These are phyloP conservation scores for Steinernema khuongi DNA, from an alignment of 1,140 invertebrate genomes.

Conservation along the genomic window DNA sequence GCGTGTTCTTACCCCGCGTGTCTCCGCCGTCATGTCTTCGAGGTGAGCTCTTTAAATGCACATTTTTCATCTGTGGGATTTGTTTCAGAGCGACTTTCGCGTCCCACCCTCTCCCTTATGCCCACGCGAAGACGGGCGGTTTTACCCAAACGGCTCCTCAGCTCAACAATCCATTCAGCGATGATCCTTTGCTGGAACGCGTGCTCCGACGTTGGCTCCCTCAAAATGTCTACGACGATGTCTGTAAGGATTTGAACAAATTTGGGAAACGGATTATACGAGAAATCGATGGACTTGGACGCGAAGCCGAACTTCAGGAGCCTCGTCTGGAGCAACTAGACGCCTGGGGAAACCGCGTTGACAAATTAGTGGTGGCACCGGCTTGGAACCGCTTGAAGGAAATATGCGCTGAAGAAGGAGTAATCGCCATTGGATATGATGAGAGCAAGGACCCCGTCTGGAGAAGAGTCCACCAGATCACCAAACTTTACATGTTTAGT, in stretches of 20 bases:
- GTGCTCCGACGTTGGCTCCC: constrained; percentile 25
- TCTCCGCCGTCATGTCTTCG: not conserved
- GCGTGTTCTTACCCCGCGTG: not conserved
- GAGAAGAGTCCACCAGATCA: constrained; percentile 65
- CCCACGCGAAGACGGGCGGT: constrained; percentile 39
- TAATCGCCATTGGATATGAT: constrained; percentile 65
- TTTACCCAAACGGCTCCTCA: constrained; percentile 36
- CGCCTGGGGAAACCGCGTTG: constrained; percentile 65
- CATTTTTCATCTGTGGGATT: not conserved
- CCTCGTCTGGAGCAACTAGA: constrained; percentile 62
- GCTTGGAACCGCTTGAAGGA: constrained; percentile 65
- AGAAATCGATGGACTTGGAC: constrained; percentile 63
- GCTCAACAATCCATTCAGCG: constrained; percentile 41
- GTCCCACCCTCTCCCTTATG: constrained; percentile 28
- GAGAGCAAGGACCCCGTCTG: constrained; percentile 57
- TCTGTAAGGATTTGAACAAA: constrained; percentile 60
- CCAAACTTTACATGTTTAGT: constrained; percentile 64
- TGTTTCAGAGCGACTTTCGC: constrained; percentile 32
- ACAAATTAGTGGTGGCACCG: constrained; percentile 62
- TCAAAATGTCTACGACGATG: constrained; percentile 43
- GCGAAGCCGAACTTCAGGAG: constrained; percentile 63
- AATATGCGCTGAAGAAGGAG: constrained; percentile 65
- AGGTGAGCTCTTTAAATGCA: not conserved
- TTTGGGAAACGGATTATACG: constrained; percentile 63
- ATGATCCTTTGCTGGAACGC: constrained; percentile 35